Evolutionary conservation across 2,113 vertebrate genomes (phyloP).

Genomic region (Melanerpes aurifrons): DNA sequence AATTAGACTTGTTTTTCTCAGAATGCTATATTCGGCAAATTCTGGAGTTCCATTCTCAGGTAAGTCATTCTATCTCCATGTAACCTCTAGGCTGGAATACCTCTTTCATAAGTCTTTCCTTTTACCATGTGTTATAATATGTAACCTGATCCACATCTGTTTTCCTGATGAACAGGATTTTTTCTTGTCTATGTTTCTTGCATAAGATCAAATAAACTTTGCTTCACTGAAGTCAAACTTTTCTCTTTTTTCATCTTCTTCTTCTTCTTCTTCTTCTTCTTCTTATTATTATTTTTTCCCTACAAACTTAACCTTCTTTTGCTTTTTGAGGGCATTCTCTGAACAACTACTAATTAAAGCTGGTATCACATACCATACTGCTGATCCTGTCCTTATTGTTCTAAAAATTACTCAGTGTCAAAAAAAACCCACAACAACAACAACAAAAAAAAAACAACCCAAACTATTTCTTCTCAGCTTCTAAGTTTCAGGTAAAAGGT

Average conservation of each 20-base stretch:
- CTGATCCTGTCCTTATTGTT: neutral
- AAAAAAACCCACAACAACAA: no score
- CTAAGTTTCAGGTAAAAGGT: neutral
- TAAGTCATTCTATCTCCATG: neutral
- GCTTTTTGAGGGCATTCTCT: neutral
- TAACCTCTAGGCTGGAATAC: neutral
- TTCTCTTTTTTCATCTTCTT: no score
- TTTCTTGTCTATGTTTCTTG: neutral
- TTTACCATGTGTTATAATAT: rapidly evolving
- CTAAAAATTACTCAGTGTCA: neutral
- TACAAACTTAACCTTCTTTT: neutral
- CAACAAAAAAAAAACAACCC: constrained; percentile 31
- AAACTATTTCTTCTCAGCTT: constrained; percentile 5
- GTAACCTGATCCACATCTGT: neutral
- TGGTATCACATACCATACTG: neutral
- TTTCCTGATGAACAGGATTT: neutral
- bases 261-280: rapidly evolving
- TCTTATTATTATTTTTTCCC: neutral
- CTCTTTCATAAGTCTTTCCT: neutral
- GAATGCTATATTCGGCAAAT: neutral
- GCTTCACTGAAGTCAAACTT: neutral
- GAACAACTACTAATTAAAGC: neutral
- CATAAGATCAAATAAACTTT: neutral
- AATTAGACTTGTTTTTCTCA: neutral
- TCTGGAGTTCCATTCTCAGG: neutral